Evolutionary conservation across 2,888 invertebrate genomes (phyloP).

Genomic region (Acleris emargana): DNA sequence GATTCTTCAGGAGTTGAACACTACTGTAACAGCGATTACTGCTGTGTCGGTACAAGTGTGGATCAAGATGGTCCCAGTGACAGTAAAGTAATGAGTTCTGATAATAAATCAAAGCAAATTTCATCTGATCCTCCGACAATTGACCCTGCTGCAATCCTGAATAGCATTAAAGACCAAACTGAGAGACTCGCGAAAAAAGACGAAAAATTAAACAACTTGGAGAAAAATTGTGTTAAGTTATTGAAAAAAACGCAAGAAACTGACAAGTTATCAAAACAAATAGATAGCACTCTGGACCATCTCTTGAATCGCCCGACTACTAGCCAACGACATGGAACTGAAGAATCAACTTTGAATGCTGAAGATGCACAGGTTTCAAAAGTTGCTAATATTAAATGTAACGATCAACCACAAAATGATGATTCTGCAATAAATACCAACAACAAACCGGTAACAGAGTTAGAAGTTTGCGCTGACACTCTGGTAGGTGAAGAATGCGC

Average conservation of each 20-base stretch:
- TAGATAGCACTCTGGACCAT: slow-evolving; percentile 50
- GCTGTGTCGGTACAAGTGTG: slow-evolving; percentile 30
- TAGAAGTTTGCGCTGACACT: not conserved
- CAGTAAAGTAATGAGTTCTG: slow-evolving; percentile 7
- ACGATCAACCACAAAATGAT: not conserved
- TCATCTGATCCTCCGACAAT: slow-evolving; percentile 39
- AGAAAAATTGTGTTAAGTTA: slow-evolving; percentile 48
- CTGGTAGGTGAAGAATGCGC: not conserved
- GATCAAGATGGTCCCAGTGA: slow-evolving; percentile 13
- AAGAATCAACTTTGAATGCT: slow-evolving; percentile 7
- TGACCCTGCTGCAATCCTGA: slow-evolving; percentile 54
- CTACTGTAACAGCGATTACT: slow-evolving; percentile 36
- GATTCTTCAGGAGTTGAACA: slow-evolving; percentile 44
- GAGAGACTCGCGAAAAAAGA: slow-evolving; percentile 55
- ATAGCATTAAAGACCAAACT: slow-evolving; percentile 53
- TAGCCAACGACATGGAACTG: slow-evolving; percentile 36
- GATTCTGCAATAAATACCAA: slow-evolving; percentile 4
- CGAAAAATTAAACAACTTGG: slow-evolving; percentile 52
- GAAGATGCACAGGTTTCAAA: not conserved
- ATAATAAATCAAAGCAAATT: slow-evolving; percentile 18
- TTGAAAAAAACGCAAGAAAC: slow-evolving; percentile 50
- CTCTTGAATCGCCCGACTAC: slow-evolving; percentile 50
- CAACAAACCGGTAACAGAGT: slow-evolving; percentile 15
- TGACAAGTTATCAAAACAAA: slow-evolving; percentile 46
- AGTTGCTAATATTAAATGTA: not conserved